Base-by-base conservation (phyloP, 2,888 invertebrate genomes). In the Chorisops tibialis region DNA sequence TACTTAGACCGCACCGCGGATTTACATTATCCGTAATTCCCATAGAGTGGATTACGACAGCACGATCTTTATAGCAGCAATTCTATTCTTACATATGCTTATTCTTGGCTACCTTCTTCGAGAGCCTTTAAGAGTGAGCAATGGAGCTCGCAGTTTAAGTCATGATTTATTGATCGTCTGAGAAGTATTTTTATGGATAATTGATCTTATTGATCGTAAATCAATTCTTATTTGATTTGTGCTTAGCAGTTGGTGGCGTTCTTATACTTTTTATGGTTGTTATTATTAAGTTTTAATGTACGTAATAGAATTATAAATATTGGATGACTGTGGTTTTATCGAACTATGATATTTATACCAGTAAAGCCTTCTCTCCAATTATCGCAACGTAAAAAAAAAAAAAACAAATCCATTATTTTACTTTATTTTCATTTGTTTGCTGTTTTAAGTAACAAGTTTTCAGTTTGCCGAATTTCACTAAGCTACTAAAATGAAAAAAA, bases 171-270 rank as follows among this genome's bases (percentile, higher is more conserved):
- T 47, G 48, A 54, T 52, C 48, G 16, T 45, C 24, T 22, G 47
- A 38, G 52, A 9, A 52, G 21, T 43, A 22, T 52, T 61, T 54
- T 61, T 39, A 45, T 19, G 50, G 52, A 38, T 47, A 61, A 61
- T 61, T 61, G 54, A 54, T 52, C 52, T 54, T 52, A 61, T 61
- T 45, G 61, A 19, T 61, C 61, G 21, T 61, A 52, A 61, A 61
- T 61, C 52, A 52, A 30, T 21, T 18, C 38, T 59, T 59, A 49
- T 59, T 59, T 49, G 59, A 16, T 37, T 59, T 59, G 47, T 48
- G 35, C 45, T 52, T 18, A 45, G 45, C 45, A 19, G 18, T 16
- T 45, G 12, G 22, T 47, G 14, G 4, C 22, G 3, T 24, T n/a
- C n/a, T n/a, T 48, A 9, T n/a, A 16, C 16, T n/a, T 9, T 16